Evolutionary conservation across 1,140 invertebrate species (phyloP), one percentile per base, ranked within the genome.

Genomic region (Thereuonema tuberculata): DNA sequence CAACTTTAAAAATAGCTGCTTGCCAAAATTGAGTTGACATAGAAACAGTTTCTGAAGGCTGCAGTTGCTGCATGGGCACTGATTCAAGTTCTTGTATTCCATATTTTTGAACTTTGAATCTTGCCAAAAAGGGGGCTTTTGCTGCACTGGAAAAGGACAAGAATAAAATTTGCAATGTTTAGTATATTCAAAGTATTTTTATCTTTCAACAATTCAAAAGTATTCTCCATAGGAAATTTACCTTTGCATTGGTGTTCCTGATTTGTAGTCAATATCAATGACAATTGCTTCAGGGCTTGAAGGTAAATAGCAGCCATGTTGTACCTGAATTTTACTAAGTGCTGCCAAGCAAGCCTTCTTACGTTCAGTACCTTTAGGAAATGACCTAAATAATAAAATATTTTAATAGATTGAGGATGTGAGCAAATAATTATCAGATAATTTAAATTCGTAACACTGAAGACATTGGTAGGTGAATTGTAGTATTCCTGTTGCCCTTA

Each of bases 261-360:
- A 98, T 66, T 92, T 89, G 67, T 93, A 92, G 74, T 99, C 94
- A 67, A 99, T 98, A 70, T 98, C 93, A 15, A 95, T 69, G 0
- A 99, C 91, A 80, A 99, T 87, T 0, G 95, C 91, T 73, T 99
- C 96, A 1, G 96, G 95, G 79, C 98, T 99, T 0, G 95, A 98
- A 0, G 97, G 97, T 29, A 99, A 75, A 75, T 99, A 99, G 73
- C 94, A 98, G 1, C 96, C 90, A 12, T 85, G 81, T 73, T 93
- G 88, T 21, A 99, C 85, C 74, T 84, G 67, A 60, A 99, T 86
- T 73, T 87, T 84, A 46, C 83, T 84, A 5, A 99, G 75, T 1
- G 89, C 92, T 63, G 89, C 83, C 57, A 99, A 73, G 72, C 97
- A 99, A 0, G 95, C 96, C 61, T 87, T 82, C 74, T 97, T 97